Percentiles rank a stretch among this genome's conserved stretches.
Conservation (phyloP, 2,113 vertebrate species). For the Silurus glanis region DNA sequence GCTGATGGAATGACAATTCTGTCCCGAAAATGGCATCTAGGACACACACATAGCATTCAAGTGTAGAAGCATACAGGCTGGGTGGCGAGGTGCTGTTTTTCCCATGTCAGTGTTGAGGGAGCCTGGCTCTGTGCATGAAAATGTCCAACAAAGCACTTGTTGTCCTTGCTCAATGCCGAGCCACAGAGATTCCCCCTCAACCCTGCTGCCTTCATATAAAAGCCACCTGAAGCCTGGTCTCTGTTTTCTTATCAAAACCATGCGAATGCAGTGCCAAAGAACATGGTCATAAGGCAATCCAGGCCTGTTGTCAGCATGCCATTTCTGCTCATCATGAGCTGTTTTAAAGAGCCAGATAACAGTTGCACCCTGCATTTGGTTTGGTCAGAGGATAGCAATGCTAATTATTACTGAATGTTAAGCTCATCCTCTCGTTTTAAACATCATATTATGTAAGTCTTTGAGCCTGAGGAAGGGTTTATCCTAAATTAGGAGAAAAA, state of each 20-base stretch:
- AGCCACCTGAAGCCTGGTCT: constrained; percentile 39
- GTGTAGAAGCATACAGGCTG: constrained; percentile 40
- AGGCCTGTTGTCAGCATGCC: constrained; percentile 13
- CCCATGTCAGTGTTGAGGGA: constrained; percentile 56
- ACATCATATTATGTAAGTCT: not conserved
- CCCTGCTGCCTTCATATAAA: constrained; percentile 60
- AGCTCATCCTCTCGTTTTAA: not conserved
- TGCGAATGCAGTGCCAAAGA: not conserved
- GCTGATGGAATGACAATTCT: not conserved
- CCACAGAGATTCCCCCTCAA: constrained; percentile 54
- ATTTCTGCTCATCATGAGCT: constrained; percentile 11
- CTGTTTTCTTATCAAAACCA: constrained; percentile 28
- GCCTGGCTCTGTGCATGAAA: constrained; percentile 38
- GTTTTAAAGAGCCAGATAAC: constrained; percentile 25
- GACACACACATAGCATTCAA: constrained; percentile 11
- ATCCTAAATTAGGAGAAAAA: not conserved
- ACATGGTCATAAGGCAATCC: constrained; percentile 2
- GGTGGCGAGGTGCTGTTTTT: constrained; percentile 50
- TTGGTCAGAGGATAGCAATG: not conserved
- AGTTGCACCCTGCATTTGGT: constrained; percentile 6
- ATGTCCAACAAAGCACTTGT: constrained; percentile 64
- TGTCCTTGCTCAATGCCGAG: constrained; percentile 65
- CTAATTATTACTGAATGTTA: not conserved
- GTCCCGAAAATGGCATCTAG: constrained; percentile 51
- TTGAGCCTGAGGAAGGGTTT: not conserved